Conservation (phyloP, 2,797 vertebrate species). For the Sebastes steindachneri region DNA sequence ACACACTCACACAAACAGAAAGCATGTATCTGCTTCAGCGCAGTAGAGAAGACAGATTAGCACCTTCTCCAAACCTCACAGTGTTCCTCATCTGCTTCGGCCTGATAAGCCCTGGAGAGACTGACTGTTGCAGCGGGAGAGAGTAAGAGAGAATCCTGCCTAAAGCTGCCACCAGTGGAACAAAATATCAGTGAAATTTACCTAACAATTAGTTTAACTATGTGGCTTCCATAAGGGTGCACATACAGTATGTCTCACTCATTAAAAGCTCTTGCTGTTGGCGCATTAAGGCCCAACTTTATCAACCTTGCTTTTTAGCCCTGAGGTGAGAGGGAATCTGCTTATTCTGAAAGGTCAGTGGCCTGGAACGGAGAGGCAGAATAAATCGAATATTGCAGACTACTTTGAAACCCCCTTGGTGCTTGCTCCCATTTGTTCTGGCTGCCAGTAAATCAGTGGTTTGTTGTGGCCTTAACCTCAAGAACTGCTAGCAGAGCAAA, state of each 20-base stretch:
- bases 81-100: conserved; percentile 76
- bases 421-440: conserved; percentile 73
- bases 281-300: conserved; percentile 29
- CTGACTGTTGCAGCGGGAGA: conserved; percentile 46
- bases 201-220: conserved; percentile 64
- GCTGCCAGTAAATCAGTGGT: conserved; percentile 67
- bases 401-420: conserved; percentile 64
- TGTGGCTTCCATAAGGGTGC: conserved; percentile 31
- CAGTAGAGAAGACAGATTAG: conserved; percentile 78
- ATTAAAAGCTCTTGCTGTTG: conserved; percentile 52
- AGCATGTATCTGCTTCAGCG: conserved; percentile 57
- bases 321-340: conserved; percentile 65
- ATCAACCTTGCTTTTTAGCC: conserved; percentile 63
- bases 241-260: conserved; percentile 39
- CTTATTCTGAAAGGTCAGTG: conserved; percentile 75
- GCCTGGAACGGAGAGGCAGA: conserved; percentile 59
- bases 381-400: conserved; percentile 72
- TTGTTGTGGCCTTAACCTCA: conserved; percentile 74
- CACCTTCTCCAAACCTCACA: conserved; percentile 73
- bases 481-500: conserved; percentile 64
- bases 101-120: conserved; percentile 76
- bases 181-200: conserved; percentile 71
- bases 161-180: conserved; percentile 37
- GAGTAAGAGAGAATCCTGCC: conserved; percentile 19
- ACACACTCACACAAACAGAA: conserved; percentile 15